Evolutionary conservation across 2,888 invertebrate genomes (phyloP), one percentile per base, ranked within the genome.

Genomic region (Capitulum mitella): DNA sequence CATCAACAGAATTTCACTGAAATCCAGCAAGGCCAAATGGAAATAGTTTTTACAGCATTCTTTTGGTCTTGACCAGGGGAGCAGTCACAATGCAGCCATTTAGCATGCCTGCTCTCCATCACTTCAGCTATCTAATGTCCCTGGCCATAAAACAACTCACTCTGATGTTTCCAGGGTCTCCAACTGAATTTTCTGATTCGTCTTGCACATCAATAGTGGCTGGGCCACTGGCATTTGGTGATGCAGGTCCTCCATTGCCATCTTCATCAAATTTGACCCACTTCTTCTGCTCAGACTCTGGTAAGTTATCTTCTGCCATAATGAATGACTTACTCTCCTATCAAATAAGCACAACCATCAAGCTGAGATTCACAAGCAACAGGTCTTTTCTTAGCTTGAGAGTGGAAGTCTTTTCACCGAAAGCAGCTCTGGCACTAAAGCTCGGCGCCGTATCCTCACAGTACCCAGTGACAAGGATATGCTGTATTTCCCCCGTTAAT

Each of bases 201-300:
- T 80, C 58, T 76, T 80, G 80, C 1, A 80, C 80, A 76, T 81
- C 81, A 51, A 81, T 81, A 76, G 80, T 80, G 22, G 81, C 81
- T 22, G 81, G 80, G 1, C 79, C 75, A 43, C 48, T 78, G n/a
- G 70, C 77, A 43, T 34, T 37, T 8, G 37, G 26, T 5, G 77
- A 34, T 6, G 77, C 26, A 3, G 78, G 5, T 54, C 34, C 46
- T 26, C 14, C 48, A 5, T 61, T 54, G 14, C 77, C 81, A 22
- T 80, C 80, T 58, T 81, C 80, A 12, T 78, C 80, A 61, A 81
- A 81, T 76, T 79, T 79, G 0, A 81, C 81, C 81, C 81, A 81
- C 32, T 76, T 64, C 70, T 80, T 51, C 34, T 74, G 34, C 22
- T 74, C 64, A 32, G 78, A 43, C 54, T 77, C 70, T 58, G 58